Conservation (phyloP, 2,888 invertebrate species). For the Sarcophaga variegata region DNA sequence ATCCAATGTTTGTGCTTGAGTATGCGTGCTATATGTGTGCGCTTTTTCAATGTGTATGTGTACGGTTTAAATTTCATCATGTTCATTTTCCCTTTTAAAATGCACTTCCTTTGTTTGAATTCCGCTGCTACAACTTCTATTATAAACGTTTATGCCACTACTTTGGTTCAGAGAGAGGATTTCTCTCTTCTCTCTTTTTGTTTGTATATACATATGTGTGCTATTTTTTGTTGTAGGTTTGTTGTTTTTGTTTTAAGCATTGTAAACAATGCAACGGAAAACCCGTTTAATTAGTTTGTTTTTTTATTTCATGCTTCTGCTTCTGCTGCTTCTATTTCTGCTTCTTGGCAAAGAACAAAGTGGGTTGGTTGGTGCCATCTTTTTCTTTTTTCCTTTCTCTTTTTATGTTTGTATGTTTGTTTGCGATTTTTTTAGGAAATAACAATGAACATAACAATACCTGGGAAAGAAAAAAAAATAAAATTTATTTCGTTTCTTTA, state of each 20-base stretch:
- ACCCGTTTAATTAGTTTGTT: constrained; percentile 50
- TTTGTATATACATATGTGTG: neutral
- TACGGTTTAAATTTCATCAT: constrained; percentile 25
- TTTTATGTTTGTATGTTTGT: neutral
- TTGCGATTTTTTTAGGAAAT: constrained; percentile 30
- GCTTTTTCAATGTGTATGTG: neutral
- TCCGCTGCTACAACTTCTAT: constrained; percentile 6
- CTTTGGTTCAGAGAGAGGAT: too few species aligned
- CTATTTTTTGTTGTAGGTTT: neutral
- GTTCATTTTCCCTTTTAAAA: constrained; percentile 39
- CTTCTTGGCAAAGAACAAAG: constrained; percentile 11
- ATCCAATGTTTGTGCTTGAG: too few species aligned
- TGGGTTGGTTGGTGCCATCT: neutral
- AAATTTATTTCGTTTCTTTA: neutral
- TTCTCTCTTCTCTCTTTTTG: neutral
- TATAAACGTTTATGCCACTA: neutral
- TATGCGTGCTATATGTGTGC: neutral
- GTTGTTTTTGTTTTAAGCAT: constrained; percentile 15
- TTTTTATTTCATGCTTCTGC: constrained; percentile 7
- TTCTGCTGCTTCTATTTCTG: neutral
- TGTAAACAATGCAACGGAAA: constrained; percentile 46
- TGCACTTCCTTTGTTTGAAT: constrained; percentile 53
- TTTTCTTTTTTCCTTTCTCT: neutral
- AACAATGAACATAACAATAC: constrained; percentile 20
- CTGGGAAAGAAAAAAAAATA: neutral